These are phyloP conservation scores for Orgyia antiqua DNA, from an alignment of 2,888 invertebrate species.

Conservation along the genomic window DNA sequence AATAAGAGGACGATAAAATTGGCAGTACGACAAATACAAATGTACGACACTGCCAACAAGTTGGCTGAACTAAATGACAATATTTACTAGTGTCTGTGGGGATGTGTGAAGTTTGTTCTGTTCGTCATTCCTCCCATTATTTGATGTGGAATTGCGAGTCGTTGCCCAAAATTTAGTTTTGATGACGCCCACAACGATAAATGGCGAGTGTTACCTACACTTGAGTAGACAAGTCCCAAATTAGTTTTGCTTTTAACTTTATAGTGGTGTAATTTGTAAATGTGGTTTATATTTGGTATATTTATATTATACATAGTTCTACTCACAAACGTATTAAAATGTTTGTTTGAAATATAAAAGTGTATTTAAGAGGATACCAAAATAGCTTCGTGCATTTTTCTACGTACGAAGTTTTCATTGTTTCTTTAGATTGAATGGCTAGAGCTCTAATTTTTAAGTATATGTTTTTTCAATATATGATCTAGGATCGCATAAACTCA, in stretches of 20 bases:
- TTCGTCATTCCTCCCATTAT: slow-evolving; percentile 63
- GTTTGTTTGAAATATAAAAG: too few relatives aligned
- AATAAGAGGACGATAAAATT: too few relatives aligned
- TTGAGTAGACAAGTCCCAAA: slow-evolving; percentile 26
- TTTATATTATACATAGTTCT: background rate
- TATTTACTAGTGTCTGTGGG: slow-evolving; percentile 31
- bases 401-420: too few relatives aligned
- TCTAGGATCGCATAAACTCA: too few relatives aligned
- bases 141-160: slow-evolving; percentile 66
- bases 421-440: too few relatives aligned
- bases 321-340: background rate
- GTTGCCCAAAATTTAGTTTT: slow-evolving; percentile 59
- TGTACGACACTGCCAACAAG: too few relatives aligned
- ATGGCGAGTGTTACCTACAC: slow-evolving; percentile 37
- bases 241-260: slow-evolving; percentile 26
- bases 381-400: too few relatives aligned
- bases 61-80: slow-evolving; percentile 6
- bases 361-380: too few relatives aligned
- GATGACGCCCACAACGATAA: slow-evolving; percentile 51
- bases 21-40: too few relatives aligned
- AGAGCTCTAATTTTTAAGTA: too few relatives aligned
- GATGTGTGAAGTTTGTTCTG: slow-evolving; percentile 58
- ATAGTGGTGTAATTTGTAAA: slow-evolving; percentile 1
- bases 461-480: too few relatives aligned
- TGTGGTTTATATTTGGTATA: background rate